Evolutionary conservation across 2,113 vertebrate genomes (phyloP), one percentile per base, ranked within the genome.

Genomic region (Gambusia affinis): DNA sequence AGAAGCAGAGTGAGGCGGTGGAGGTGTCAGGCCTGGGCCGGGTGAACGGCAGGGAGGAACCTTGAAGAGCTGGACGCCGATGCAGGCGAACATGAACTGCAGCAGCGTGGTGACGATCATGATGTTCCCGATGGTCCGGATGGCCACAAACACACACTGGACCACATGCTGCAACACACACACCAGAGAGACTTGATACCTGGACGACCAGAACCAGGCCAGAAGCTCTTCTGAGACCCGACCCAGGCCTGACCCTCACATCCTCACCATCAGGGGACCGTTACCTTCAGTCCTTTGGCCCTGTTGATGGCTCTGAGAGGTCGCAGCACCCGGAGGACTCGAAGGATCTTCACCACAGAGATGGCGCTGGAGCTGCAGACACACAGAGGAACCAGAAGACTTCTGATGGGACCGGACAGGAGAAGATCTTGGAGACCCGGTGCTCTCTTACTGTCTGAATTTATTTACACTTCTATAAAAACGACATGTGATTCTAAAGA

Each of bases 1-100:
- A 33, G 74, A 78, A 6, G 14, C 8, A 37, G n/a, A 60, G 15
- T 37, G 10, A 37, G 35, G 8, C 35, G 35, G 35, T 37, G 35
- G 35, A 8, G 1, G 35, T 2, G 35, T 2, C 35, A 2, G 33
- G 35, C 8, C 35, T 2, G 35, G 35, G 35, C 35, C 35, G 35
- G 35, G 10, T 11, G 35, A 35, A 35, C 35, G 35, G 35, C 35
- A 10, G 30, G 10, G 54, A 71, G 8, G 12, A 22, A 98, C 97
- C 96, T 98, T 98, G 85, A 98, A 98, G n/a, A 98, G 96, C 83
- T 98, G 97, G 12, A 98, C 97, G 12, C 96, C 97, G 1, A 97
- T 97, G 72, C 97, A 98, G 84, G 97, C 96, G 0, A 98, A 98
- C 96, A 98, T 97, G 92, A 98, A 98, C 92, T 98, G 97, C 67